Evolutionary conservation across 1,140 invertebrate genomes (phyloP), one percentile per base, ranked within the genome.

Genomic region (Drosophila ohnishii): DNA sequence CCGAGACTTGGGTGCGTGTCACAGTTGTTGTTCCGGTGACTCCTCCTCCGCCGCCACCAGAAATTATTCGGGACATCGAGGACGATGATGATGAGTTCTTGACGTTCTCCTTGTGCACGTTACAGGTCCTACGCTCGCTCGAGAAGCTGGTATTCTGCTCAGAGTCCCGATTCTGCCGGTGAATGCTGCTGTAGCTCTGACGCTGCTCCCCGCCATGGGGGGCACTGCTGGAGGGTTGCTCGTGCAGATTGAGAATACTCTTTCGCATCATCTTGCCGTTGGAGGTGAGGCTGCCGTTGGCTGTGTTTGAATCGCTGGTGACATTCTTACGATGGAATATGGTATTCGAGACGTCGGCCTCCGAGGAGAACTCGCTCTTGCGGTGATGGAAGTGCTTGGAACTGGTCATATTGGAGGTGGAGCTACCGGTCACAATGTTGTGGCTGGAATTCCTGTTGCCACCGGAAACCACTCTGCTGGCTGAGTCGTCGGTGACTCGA

Each of bases 181-280:
- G 95, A 75, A 96, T 92, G 11, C 95, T 95, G 66, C 95, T 96
- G 10, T 96, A 93, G 83, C 95, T 96, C 67, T 94, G 94, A 70
- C 96, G 93, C 73, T 96, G 93, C 73, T 96, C 95, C 11, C 71
- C 82, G 7, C 73, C 60, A 56, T 78, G 69, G 42, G 48, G 51
- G 7, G 61, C 72, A 25, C 51, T 66, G 53, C 80, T 90, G 0
- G 84, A 94, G 56, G 95, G 85, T 71, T 94, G 94, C 69, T 96
- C 95, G 19, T 95, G 94, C 0, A 96, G 91, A 87, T 96, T 96
- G 1, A 94, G 94, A 25, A 96, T 96, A 55, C 96, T 96, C 90
- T 96, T 96, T 32, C 95, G 93, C 83, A 96, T 95, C 77, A 95
- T 95, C 13, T 95, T 94, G 16, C 95, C 96, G 2, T 95, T 95